Evolutionary conservation across 2,113 vertebrate genomes (phyloP), one percentile per base, ranked within the genome.

Genomic region (Perca flavescens): DNA sequence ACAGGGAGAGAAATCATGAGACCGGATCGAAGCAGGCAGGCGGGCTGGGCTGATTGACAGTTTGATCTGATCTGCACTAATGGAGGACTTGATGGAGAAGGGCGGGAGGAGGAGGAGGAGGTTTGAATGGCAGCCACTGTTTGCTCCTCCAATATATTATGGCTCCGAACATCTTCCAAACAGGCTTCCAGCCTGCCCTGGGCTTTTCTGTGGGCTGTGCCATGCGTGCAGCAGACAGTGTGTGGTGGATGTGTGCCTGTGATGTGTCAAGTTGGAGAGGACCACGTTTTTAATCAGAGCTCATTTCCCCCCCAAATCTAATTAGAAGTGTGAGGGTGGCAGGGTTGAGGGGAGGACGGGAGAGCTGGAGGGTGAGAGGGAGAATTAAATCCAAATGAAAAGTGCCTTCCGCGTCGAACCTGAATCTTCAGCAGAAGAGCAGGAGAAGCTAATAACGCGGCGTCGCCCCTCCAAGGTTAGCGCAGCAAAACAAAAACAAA

Each of bases 261-360:
- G 74, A 76, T 79, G 80, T 88, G 85, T 85, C 71, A 72, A 58
- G 52, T 81, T 88, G 84, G 79, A 90, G 86, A 88, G 80, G 67
- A 84, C 80, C 22, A 56, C 53, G 63, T 88, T 94, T 95, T 95
- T 95, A 94, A 95, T 95, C 94, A 94, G 90, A 91, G 92, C 93
- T 93, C 80, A 90, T 92, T 89, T 85, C 68, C 82, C 74, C 89
- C 71, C 88, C 47, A 91, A 94, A 95, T 95, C 93, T 93, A 94
- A 95, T 95, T 94, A 94, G 89, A 91, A 83, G 86, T 86, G 83
- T 80, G 81, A 86, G 86, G 85, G 83, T 67, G 75, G 85, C 60
- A 79, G 25, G 6, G 71, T 40, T 54, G 76, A 54, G 66, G 67
- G 70, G 77, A 31, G 74, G 60, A 11, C 4, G 72, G 46, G 28